phyloP scores from a whole-genome alignment of 2,797 vertebrate genomes.

The Schizopygopsis pylzovi region DNA sequence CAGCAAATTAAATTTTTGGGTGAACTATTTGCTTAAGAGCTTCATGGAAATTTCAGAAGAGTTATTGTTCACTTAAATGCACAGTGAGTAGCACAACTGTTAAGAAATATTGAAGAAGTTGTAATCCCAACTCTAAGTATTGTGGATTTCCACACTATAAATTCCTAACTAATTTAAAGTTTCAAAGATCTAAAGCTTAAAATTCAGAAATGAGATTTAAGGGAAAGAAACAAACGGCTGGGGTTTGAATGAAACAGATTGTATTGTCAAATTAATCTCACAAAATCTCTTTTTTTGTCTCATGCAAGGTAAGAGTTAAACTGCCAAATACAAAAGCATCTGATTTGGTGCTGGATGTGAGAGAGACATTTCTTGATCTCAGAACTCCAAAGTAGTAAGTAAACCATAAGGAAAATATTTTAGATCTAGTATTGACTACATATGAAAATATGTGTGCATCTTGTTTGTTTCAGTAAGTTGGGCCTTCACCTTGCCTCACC shows the following conservation, averaged over 20 bases:
- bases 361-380: slow-evolving; percentile 88
- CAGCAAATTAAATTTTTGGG: background rate
- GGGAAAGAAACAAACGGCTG: background rate
- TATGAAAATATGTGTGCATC: background rate
- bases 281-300: background rate
- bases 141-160: background rate
- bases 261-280: background rate
- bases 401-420: background rate
- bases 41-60: background rate
- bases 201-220: background rate
- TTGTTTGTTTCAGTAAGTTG: slow-evolving; percentile 81
- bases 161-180: background rate
- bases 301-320: slow-evolving; percentile 56
- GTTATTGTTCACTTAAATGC: background rate
- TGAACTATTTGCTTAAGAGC: background rate
- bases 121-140: background rate
- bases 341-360: slow-evolving; percentile 87
- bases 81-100: background rate
- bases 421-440: background rate
- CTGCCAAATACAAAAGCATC: slow-evolving; percentile 78
- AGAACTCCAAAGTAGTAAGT: slow-evolving; percentile 86
- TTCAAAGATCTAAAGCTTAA: slow-evolving; percentile 9
- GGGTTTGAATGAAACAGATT: background rate
- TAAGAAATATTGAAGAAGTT: background rate
- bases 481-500: slow-evolving; percentile 90